A percentile compares a stretch with the other conserved stretches of the same genome.
Conservation (phyloP, 1,140 invertebrate species). For the Chironomus striatipennis region DNA sequence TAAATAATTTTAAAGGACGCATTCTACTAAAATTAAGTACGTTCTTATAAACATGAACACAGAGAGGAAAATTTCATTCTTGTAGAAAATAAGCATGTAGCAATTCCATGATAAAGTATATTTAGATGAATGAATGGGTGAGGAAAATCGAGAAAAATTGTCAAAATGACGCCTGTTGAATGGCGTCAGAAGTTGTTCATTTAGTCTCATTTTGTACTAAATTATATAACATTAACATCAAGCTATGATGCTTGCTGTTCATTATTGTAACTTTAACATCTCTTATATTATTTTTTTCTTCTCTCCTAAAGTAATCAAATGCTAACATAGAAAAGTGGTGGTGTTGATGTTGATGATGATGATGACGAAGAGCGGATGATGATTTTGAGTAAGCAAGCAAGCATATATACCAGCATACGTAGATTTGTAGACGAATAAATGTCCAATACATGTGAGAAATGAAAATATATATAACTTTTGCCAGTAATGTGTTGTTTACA, state of each 20-base stretch:
- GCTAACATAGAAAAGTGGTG: too few species aligned
- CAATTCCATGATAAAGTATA: too few species aligned
- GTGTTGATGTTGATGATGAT: conserved; percentile 1
- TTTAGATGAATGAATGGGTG: background rate
- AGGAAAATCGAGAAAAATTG: conserved; percentile 2
- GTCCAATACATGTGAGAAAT: too few species aligned
- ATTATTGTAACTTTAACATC: conserved; percentile 19
- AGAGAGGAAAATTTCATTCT: too few species aligned
- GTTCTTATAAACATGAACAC: too few species aligned
- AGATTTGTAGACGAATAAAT: too few species aligned
- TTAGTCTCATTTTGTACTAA: conserved; percentile 22
- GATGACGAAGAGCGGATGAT: too few species aligned
- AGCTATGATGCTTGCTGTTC: conserved; percentile 16
- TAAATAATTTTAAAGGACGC: too few species aligned
- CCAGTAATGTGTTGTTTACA: background rate
- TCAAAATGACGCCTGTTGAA: conserved; percentile 9
- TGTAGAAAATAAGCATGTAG: too few species aligned
- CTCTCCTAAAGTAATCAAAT: background rate
- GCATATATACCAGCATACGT: too few species aligned
- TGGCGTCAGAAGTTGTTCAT: conserved; percentile 20
- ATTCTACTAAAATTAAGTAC: too few species aligned
- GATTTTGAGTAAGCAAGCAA: too few species aligned
- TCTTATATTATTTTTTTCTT: background rate
- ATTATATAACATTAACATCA: conserved; percentile 24
- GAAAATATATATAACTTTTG: background rate